A percentile compares a stretch with the other conserved stretches of the same genome.
These are phyloP conservation scores for Acrossocheilus wenchowensis DNA, from an alignment of 2,797 vertebrate species.

Conservation along the genomic window DNA sequence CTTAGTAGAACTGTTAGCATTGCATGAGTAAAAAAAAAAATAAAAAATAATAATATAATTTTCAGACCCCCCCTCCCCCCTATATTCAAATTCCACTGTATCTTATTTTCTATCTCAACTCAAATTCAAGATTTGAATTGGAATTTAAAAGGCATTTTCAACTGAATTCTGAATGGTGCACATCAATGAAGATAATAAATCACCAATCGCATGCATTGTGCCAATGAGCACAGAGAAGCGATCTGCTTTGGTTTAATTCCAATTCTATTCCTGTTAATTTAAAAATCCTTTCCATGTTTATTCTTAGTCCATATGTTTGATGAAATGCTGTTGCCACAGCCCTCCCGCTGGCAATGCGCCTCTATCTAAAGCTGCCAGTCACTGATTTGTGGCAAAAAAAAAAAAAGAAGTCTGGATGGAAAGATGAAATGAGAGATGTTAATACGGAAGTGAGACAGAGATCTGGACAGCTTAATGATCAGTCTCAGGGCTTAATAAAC, in stretches of 20 bases:
- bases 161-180: not conserved
- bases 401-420: not conserved
- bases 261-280: not conserved
- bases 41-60: not conserved
- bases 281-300: constrained; percentile 9
- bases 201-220: not conserved
- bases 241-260: constrained; percentile 15
- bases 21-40: not conserved
- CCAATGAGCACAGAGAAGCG: not conserved
- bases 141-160: not conserved
- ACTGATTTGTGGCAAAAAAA: not conserved
- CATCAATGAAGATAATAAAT: not conserved
- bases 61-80: too few species aligned
- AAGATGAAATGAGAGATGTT: constrained; percentile 27
- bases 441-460: constrained; percentile 23
- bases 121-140: not conserved
- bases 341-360: not conserved
- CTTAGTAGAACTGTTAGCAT: not conserved
- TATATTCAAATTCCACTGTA: not conserved
- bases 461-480: constrained; percentile 53
- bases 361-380: constrained; percentile 21
- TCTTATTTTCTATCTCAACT: not conserved
- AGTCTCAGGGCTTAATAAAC: constrained; percentile 51
- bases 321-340: constrained; percentile 2
- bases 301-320: constrained; percentile 33